Base-by-base conservation (phyloP, 2,888 invertebrate genomes). In the Drosophila limbata region DNA sequence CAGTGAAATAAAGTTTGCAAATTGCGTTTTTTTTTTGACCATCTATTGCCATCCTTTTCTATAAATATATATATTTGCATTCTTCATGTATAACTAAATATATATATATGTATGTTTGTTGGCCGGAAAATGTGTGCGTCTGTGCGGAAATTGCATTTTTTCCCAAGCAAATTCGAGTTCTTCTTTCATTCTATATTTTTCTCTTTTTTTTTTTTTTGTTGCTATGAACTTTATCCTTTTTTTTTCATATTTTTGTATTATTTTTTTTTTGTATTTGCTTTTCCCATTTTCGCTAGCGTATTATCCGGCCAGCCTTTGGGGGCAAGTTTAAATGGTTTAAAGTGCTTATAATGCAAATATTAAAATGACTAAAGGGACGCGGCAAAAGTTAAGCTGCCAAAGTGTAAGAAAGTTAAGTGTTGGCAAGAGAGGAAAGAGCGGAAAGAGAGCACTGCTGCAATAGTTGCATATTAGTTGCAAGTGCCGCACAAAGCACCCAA, bases 81-180 rank as follows among this genome's bases (percentile, higher is more conserved):
- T 55, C 35, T 42, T 53, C 42, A 13, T 69, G 50, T 62, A 6
- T 55, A 21, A 19, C 15, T 9, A 53, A 47, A 56, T 67, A 69
- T 73, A 68, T 64, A 53, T 72, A 53, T 75, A 52, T 65, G 40
- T 59, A 52, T 44, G 61, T 66, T 77, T 77, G 69, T 72, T 84
- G 86, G 87, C 88, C 90, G 89, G 90, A 91, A 91, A 90, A 88
- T 90, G 90, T 91, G 90, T 91, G 84, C 90, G 91, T 90, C 88
- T 91, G 90, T 87, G 88, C 91, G 91, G 91, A 91, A 91, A 91
- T 91, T 91, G 91, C 90, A 90, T 83, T 88, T 83, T 62, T 63
- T 44, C 9, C 44, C 57, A 17, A 61, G 71, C 66, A 72, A 70
- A 70, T 72, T 72, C 65, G 48, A 69, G 69, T 76, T 71, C 60